phyloP scores from a whole-genome alignment of 2,888 invertebrate genomes.

The Acrobasis repandana region DNA sequence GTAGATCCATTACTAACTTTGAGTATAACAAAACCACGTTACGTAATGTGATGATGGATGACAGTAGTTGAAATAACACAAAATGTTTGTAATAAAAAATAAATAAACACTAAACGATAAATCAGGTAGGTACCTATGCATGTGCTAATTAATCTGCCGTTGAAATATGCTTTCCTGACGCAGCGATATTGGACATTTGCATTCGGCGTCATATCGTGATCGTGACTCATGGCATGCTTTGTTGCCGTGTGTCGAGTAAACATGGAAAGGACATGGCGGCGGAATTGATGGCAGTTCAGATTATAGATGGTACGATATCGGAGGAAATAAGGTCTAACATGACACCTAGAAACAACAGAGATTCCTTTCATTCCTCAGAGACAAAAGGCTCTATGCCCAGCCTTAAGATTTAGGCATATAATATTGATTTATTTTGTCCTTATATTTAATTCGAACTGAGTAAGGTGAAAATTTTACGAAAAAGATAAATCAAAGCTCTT shows the following conservation, averaged over 20 bases:
- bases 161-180: constrained; percentile 8
- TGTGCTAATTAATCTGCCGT: constrained; percentile 6
- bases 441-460: too few relatives aligned
- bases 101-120: neutral
- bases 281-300: neutral
- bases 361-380: too few relatives aligned
- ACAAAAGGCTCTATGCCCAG: too few relatives aligned
- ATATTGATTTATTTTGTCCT: too few relatives aligned
- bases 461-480: too few relatives aligned
- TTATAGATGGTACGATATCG: neutral
- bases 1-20: too few relatives aligned
- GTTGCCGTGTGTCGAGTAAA: constrained; percentile 8
- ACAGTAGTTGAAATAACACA: neutral
- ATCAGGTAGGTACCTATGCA: too few relatives aligned
- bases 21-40: constrained; percentile 10
- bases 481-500: too few relatives aligned
- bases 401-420: too few relatives aligned
- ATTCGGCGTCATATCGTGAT: constrained; percentile 10
- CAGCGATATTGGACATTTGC: neutral
- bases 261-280: constrained; percentile 1
- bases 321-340: neutral
- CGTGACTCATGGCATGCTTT: constrained; percentile 11
- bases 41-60: constrained; percentile 25
- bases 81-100: neutral
- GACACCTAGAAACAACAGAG: neutral